These are phyloP conservation scores for Actenoides lindsayi DNA, from an alignment of 2,113 vertebrate genomes.

Conservation along the genomic window DNA sequence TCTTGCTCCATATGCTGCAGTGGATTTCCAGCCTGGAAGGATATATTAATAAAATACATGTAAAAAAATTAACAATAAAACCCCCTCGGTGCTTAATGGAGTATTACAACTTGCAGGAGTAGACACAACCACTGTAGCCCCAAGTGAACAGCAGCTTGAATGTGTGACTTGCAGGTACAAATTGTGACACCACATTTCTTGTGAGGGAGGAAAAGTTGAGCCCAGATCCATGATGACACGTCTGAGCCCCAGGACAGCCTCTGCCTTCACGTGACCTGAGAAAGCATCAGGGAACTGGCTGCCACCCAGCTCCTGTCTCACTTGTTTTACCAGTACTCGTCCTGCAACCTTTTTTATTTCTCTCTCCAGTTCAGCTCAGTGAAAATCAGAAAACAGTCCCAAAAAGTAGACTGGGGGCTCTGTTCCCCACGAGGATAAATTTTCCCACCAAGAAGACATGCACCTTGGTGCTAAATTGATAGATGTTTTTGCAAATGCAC, in stretches of 20 bases:
- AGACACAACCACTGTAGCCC: accelerated
- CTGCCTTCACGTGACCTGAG: not conserved
- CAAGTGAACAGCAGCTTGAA: not conserved
- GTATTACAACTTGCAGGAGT: not conserved
- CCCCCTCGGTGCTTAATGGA: accelerated
- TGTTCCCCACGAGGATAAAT: not conserved
- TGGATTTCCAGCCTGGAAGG: not conserved
- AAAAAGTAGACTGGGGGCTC: not conserved
- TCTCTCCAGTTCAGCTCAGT: not conserved
- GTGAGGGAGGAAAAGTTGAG: not conserved
- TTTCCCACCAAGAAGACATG: not conserved
- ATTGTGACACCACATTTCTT: not conserved
- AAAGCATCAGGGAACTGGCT: not conserved
- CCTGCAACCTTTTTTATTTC: not conserved
- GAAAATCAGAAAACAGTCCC: not conserved
- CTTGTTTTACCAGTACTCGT: not conserved
- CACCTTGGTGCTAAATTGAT: accelerated
- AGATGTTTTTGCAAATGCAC: not conserved
- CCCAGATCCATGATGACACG: not conserved
- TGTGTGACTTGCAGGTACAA: not conserved
- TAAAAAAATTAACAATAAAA: not conserved
- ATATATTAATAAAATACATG: not conserved
- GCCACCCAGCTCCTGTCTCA: not conserved
- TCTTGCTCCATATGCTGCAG: not conserved
- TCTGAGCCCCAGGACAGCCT: not conserved